Evolutionary conservation across 2,113 vertebrate genomes (phyloP).

Genomic region (Pteruthius melanotis): DNA sequence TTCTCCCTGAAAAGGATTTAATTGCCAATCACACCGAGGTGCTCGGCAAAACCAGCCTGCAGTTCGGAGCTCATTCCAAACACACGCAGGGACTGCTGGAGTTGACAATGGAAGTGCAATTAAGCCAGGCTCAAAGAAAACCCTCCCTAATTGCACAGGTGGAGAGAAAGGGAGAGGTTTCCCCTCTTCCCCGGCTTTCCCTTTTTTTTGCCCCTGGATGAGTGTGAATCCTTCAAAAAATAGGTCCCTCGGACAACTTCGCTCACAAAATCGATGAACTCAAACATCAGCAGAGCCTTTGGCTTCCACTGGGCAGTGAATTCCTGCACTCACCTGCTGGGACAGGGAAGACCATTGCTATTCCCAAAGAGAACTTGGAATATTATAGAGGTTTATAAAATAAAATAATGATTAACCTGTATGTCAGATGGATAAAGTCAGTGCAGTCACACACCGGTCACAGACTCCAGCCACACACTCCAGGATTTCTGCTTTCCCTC

Average conservation of each 20-base stretch:
- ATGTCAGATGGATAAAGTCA: background rate
- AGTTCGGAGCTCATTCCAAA: slow-evolving; percentile 25
- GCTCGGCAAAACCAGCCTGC: slow-evolving; percentile 28
- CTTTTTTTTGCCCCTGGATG: background rate
- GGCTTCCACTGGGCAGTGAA: background rate
- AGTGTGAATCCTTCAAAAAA: background rate
- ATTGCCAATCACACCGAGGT: slow-evolving; percentile 19
- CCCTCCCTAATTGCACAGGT: background rate
- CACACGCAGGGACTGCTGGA: background rate
- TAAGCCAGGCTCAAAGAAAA: background rate
- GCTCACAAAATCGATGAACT: background rate
- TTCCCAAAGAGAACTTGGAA: background rate
- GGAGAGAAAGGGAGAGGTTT: background rate
- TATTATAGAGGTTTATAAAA: background rate
- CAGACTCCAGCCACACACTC: background rate
- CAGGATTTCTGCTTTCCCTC: background rate
- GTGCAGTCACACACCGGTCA: background rate
- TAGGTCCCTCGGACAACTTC: background rate
- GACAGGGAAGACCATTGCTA: rapidly evolving
- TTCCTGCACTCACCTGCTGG: background rate
- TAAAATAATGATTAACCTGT: background rate
- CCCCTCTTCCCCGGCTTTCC: background rate
- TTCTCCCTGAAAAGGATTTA: slow-evolving; percentile 16
- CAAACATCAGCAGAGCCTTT: background rate
- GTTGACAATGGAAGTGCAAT: slow-evolving; percentile 28